A percentile compares a stretch with the other conserved stretches of the same genome.
These are phyloP conservation scores for Ptilorrhoa leucosticta DNA, from an alignment of 2,113 vertebrate species.

Conservation along the genomic window DNA sequence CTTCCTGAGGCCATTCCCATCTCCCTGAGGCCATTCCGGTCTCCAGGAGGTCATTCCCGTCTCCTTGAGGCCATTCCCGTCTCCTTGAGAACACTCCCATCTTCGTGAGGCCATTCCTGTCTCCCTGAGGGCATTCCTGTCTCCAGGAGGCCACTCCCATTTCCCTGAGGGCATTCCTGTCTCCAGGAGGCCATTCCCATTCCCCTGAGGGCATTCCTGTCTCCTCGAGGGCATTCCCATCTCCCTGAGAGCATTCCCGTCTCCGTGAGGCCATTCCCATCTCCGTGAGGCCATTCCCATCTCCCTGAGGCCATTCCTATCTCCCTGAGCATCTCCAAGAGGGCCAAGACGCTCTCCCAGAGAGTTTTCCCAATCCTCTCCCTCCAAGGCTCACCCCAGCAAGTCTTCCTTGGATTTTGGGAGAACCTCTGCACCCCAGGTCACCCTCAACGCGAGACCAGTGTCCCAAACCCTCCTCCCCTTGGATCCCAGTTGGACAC, in stretches of 20 bases:
- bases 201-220: rapidly evolving
- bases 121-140: rapidly evolving
- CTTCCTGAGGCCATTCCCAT: rapidly evolving
- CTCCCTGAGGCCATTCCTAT: rapidly evolving
- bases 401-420: not conserved
- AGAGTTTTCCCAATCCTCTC: not conserved
- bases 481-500: not conserved
- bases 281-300: rapidly evolving
- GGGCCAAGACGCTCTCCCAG: not conserved
- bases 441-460: not conserved
- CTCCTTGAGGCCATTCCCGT: rapidly evolving
- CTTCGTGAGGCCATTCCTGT: not conserved
- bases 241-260: rapidly evolving
- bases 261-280: rapidly evolving
- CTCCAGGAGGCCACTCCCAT: rapidly evolving
- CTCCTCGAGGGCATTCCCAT: not conserved
- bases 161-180: rapidly evolving
- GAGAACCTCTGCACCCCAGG: not conserved
- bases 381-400: not conserved
- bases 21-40: not conserved
- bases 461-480: not conserved
- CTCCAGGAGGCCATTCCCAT: rapidly evolving
- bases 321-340: not conserved
- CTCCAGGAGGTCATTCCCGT: not conserved
- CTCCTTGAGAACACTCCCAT: rapidly evolving